Percentiles rank a stretch among this genome's conserved stretches.
These are phyloP conservation scores for Artibeus lituratus DNA, from an alignment of 2,797 vertebrate genomes.

Conservation along the genomic window DNA sequence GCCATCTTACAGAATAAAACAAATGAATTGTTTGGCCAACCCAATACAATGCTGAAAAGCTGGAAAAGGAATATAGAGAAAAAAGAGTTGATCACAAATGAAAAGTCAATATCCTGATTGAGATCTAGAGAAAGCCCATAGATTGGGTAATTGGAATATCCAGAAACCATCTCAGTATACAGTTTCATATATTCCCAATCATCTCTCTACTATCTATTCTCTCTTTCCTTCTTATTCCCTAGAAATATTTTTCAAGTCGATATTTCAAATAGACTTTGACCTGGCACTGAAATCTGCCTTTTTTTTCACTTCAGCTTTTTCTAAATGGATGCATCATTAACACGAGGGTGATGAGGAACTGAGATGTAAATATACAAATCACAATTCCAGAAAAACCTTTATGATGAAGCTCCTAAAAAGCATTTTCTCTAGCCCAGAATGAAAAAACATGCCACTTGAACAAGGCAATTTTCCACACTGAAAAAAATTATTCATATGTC, in stretches of 20 bases:
- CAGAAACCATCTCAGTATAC: neutral
- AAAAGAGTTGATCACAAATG: neutral
- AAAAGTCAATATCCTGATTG: neutral
- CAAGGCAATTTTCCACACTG: slow-evolving; percentile 79
- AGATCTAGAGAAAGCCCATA: neutral
- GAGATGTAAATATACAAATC: slow-evolving; percentile 84
- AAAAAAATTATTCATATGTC: neutral
- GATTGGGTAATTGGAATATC: neutral
- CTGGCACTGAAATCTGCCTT: neutral
- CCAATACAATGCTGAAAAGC: neutral
- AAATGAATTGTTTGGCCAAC: no score
- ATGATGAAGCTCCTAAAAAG: slow-evolving; percentile 81
- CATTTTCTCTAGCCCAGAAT: slow-evolving; percentile 72
- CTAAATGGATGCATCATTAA: slow-evolving; percentile 67
- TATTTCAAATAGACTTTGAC: neutral
- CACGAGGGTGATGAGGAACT: slow-evolving; percentile 77
- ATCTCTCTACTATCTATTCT: neutral
- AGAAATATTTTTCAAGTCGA: neutral
- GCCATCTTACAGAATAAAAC: neutral
- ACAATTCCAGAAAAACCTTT: slow-evolving; percentile 79
- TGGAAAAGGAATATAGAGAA: neutral
- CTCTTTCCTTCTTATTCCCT: neutral
- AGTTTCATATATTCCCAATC: neutral
- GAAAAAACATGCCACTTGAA: slow-evolving; percentile 79
- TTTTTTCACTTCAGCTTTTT: neutral